phyloP scores from a whole-genome alignment of 2,888 invertebrate genomes.

The Minunthozetes semirufus region DNA sequence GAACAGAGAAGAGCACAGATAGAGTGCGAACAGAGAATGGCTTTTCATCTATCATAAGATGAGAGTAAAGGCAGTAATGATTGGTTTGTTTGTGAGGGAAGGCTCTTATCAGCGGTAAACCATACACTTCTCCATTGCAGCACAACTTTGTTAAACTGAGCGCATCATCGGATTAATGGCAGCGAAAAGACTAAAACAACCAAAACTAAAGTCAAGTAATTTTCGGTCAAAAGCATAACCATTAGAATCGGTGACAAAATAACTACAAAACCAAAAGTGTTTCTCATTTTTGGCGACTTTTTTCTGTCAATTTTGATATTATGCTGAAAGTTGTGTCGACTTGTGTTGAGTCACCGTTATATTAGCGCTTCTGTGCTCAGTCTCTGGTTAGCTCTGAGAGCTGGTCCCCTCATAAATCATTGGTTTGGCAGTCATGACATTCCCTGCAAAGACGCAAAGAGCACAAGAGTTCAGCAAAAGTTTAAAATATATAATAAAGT shows the following conservation, averaged over 20 bases:
- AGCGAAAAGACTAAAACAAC: not conserved
- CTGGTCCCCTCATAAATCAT: slow-evolving; percentile 15
- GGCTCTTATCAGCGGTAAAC: slow-evolving; percentile 22
- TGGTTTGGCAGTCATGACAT: slow-evolving; percentile 9
- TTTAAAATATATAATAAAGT: not conserved
- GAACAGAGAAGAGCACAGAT: not conserved
- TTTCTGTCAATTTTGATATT: not conserved
- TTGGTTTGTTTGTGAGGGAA: slow-evolving; percentile 17
- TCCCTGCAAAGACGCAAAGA: not conserved
- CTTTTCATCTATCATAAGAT: slow-evolving; percentile 21
- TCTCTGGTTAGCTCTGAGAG: not conserved
- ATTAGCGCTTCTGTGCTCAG: not conserved
- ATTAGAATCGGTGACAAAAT: not conserved
- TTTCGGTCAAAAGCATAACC: slow-evolving; percentile 3
- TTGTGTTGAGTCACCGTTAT: slow-evolving; percentile 19
- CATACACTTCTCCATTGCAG: slow-evolving; percentile 17
- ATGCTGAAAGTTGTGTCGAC: not conserved
- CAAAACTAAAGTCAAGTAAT: slow-evolving; percentile 1
- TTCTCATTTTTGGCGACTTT: not conserved
- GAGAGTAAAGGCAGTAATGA: not conserved
- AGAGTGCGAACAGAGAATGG: slow-evolving; percentile 1
- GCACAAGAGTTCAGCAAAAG: not conserved
- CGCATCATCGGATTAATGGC: slow-evolving; percentile 24
- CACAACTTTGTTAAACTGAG: slow-evolving; percentile 20
- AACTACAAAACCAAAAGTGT: not conserved